These are phyloP conservation scores for Scaptomyza reducta DNA, from an alignment of 2,888 invertebrate species.

Conservation along the genomic window DNA sequence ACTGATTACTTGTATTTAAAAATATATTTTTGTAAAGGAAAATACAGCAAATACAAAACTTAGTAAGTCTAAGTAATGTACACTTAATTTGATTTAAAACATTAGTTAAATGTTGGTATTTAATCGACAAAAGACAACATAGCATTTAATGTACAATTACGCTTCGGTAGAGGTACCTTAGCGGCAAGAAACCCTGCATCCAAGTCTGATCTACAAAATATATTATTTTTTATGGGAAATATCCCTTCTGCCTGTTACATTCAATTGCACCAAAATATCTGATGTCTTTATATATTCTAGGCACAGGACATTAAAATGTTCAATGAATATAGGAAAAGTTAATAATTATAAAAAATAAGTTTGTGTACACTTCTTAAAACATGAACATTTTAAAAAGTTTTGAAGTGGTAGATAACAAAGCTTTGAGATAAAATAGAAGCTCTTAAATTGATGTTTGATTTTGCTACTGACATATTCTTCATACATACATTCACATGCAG, in stretches of 20 bases:
- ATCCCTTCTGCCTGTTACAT: not conserved
- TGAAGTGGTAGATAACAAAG: conserved; percentile 27
- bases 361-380: conserved; percentile 49
- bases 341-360: conserved; percentile 25
- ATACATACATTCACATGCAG: conserved; percentile 8
- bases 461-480: conserved; percentile 8
- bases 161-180: not conserved
- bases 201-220: not conserved
- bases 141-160: conserved; percentile 35
- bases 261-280: conserved; percentile 8
- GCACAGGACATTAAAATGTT: conserved; percentile 10
- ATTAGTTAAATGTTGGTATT: conserved; percentile 44
- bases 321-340: conserved; percentile 35
- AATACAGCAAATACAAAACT: conserved; percentile 72
- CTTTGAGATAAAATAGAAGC: conserved; percentile 11
- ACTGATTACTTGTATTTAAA: conserved; percentile 54
- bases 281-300: conserved; percentile 1
- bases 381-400: conserved; percentile 18
- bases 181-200: conserved; percentile 6
- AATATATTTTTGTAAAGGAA: conserved; percentile 77
- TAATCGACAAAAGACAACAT: conserved; percentile 55
- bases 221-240: conserved; percentile 6
- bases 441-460: conserved; percentile 20
- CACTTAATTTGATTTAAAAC: conserved; percentile 54
- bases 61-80: conserved; percentile 57